Percentiles rank a stretch among this genome's conserved stretches.
phyloP scores from a whole-genome alignment of 2,797 vertebrate genomes.

The Adelosebastes latens region DNA sequence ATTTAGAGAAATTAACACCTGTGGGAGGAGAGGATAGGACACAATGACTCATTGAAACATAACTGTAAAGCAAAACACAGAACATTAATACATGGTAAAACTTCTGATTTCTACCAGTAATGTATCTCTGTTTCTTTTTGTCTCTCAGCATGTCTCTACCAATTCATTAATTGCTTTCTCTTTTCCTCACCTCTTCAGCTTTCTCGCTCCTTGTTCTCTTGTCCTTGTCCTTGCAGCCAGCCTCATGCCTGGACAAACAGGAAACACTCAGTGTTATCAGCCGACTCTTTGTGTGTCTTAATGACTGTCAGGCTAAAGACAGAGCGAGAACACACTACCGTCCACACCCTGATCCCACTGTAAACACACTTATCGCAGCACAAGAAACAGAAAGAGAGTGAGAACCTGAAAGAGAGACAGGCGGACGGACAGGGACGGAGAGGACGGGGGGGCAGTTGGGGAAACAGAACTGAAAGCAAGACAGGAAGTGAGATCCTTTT shows the following conservation, averaged over 20 bases:
- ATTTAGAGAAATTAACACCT: conserved; percentile 1
- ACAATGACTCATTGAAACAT: background rate
- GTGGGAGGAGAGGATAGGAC: background rate
- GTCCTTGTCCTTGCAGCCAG: conserved; percentile 22
- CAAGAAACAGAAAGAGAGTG: conserved; percentile 15
- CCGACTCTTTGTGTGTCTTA: conserved; percentile 61
- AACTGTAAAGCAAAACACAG: background rate
- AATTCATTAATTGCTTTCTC: conserved; percentile 1
- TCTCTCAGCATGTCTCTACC: background rate
- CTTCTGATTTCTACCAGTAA: background rate
- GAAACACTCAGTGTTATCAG: conserved; percentile 80
- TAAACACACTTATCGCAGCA: conserved; percentile 66
- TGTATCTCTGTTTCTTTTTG: background rate
- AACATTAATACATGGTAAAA: background rate
- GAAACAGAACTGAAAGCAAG: conserved; percentile 27
- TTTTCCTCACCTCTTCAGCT: background rate
- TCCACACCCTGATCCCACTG: conserved; percentile 63
- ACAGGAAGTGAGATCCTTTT: conserved; percentile 44
- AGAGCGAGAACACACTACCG: conserved; percentile 43
- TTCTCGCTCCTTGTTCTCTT: conserved; percentile 7
- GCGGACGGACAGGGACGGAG: too few species aligned
- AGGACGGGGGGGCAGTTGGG: background rate
- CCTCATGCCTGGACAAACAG: conserved; percentile 72
- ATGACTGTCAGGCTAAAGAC: conserved; percentile 63
- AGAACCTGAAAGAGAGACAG: background rate